Conservation (phyloP, 2,888 invertebrate genomes). For the Octonoba sinensis region DNA sequence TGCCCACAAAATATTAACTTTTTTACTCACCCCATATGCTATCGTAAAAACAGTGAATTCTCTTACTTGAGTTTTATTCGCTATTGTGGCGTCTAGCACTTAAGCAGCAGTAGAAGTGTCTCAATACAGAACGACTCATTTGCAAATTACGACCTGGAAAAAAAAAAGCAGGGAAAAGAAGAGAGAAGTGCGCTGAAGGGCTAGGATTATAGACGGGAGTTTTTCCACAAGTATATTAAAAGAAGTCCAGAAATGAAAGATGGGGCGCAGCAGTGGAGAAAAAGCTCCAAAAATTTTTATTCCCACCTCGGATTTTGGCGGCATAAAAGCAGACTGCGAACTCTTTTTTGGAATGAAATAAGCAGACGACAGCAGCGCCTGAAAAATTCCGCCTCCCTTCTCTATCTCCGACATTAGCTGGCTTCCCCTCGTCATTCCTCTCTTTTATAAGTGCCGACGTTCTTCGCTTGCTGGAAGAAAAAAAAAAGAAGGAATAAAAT, state of each 20-base stretch:
- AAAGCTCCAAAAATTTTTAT: not conserved
- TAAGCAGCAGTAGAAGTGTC: too few relatives aligned
- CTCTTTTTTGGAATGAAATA: constrained; percentile 1
- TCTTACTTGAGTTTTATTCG: too few relatives aligned
- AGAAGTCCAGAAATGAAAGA: too few relatives aligned
- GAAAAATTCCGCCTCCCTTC: not conserved
- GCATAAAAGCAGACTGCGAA: not conserved
- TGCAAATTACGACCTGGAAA: too few relatives aligned
- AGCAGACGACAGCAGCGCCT: constrained; percentile 8
- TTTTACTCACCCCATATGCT: too few relatives aligned
- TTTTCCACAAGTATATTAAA: too few relatives aligned
- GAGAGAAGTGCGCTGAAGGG: not conserved
- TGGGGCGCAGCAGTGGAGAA: not conserved
- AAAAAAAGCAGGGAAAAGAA: not conserved
- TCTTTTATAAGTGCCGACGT: constrained; percentile 21
- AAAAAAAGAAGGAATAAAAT: constrained; percentile 1
- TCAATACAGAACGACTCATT: too few relatives aligned
- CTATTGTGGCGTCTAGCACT: too few relatives aligned
- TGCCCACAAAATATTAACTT: too few relatives aligned
- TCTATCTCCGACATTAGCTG: constrained; percentile 11
- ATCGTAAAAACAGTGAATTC: too few relatives aligned
- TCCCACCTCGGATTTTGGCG: not conserved
- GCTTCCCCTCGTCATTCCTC: constrained; percentile 11
- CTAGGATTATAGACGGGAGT: not conserved
- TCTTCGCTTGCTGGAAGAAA: constrained; percentile 22